These are phyloP conservation scores for Drosophila helvetica DNA, from an alignment of 2,888 invertebrate genomes.

Conservation along the genomic window DNA sequence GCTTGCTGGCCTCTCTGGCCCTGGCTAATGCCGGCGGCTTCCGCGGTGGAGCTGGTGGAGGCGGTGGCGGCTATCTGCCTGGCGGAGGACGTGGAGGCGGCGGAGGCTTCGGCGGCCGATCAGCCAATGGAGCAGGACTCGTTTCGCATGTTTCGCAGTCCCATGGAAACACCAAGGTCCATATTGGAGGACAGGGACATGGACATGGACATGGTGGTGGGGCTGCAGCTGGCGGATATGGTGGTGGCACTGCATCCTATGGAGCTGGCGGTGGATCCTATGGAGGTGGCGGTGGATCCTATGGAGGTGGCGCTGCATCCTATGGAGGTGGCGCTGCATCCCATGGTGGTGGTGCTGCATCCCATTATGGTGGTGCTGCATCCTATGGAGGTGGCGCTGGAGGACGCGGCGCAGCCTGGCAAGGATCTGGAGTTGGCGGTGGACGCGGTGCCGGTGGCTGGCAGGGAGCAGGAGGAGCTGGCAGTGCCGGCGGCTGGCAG, in stretches of 20 bases:
- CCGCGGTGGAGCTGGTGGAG: conserved; percentile 54
- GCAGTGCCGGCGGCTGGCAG: conserved; percentile 35
- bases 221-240: conserved; percentile 16
- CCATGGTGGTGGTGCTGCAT: conserved; percentile 13
- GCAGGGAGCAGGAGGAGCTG: conserved; percentile 42
- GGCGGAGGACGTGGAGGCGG: conserved; percentile 54
- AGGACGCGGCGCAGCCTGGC: conserved; percentile 33
- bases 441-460: conserved; percentile 54
- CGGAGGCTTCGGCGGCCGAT: conserved; percentile 53
- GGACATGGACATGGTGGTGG: conserved; percentile 16
- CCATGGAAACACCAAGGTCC: conserved; percentile 63
- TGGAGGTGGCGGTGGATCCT: conserved; percentile 21
- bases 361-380: conserved; percentile 16
- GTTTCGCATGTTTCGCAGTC: conserved; percentile 64
- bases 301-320: conserved; percentile 13
- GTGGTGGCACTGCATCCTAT: conserved; percentile 9
- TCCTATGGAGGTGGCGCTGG: conserved; percentile 2
- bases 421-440: conserved; percentile 33
- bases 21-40: conserved; percentile 65
- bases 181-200: conserved; percentile 46
- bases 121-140: conserved; percentile 61
- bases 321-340: conserved; percentile 10
- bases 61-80: conserved; percentile 41
- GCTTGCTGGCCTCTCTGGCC: conserved; percentile 66
- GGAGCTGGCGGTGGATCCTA: conserved; percentile 21